Base-by-base conservation (phyloP, 1,140 invertebrate species). In the Delia radicum region DNA sequence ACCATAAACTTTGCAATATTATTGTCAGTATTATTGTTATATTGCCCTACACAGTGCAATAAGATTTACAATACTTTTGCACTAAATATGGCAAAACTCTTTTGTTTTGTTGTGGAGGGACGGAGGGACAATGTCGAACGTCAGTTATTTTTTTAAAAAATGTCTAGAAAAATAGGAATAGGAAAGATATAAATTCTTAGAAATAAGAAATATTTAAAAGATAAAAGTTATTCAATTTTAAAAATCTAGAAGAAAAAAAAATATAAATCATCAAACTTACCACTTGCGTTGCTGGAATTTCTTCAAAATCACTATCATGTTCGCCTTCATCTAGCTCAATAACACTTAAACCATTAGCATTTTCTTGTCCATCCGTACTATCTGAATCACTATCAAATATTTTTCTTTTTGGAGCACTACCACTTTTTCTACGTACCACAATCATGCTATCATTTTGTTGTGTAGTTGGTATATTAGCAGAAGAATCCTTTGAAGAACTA, bases 271-370 rank as follows among this genome's bases (percentile, higher is more conserved):
- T 33, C 21, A 18, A 18, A 74, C 67, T 75, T 78, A 84, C 81
- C 63, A 78, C 55, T 78, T 85, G 81, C 0, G 81, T 85, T 55
- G 67, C 76, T 2, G 81, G 74, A 72, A 84, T 78, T 42, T 75
- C 46, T 21, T 84, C 77, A 24, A 63, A 72, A 15, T 76, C 76
- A 15, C 18, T 78, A 28, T 71, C 73, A 29, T 63, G 74, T 1
- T 79, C 76, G 10, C 31, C 28, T 37, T 26, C 62, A 1, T 63
- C 77, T 37, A n/a, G n/a, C 4, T 65, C 13, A 31, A 33, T 12
- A 65, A 6, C 77, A 27, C 77, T 75, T 1, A 76, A 77, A 29
- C 27, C 29, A 33, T 31, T 13, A 10, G 33, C 29, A 31, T 8
- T 42, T 8, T 76, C 72, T 75, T 77, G 74, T 5, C 76, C 76